Base-by-base conservation (phyloP, 1,140 invertebrate species). In the Lordiphosa collinella region DNA sequence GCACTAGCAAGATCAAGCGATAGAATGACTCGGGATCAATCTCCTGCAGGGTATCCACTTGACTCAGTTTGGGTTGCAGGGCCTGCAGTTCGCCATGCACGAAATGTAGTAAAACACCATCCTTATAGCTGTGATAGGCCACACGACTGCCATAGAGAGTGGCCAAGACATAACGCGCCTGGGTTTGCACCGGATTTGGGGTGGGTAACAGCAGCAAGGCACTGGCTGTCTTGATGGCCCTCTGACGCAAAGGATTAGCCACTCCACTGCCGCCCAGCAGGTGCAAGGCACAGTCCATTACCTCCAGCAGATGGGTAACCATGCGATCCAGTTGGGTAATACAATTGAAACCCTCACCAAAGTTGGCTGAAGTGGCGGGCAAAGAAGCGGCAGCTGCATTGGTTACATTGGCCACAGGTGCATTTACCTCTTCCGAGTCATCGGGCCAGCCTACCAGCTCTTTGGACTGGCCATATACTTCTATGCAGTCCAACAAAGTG, bases 371-470 rank as follows among this genome's bases (percentile, higher is more conserved):
- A 12, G 46, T 48, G 4, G 49, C 49, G 7, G 63, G 43, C 5
- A 50, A 31, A 1, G 60, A 34, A 1, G 54, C 22, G 0, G 41
- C 38, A 11, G 69, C 46, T 0, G 72, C 46, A 0, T 72, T 32
- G 5, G 67, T 36, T 2, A 41, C 55, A 35, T 18, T 53, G 0
- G 53, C 54, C 1, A 38, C 31, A 2, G 50, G 35, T 0, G 38
- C 52, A 4, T 92, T 89, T 25, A 93, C 92, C 60, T 98, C 97
- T 78, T 98, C 97, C 9, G 92, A 93, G 85, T 99, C 97, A 89
- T 99, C 97, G 0, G 97, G 97, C 98, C 97, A 99, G 36, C 97
- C 97, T 90, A 99, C 98, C 0, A 94, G 91, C 87, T 99, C 97
- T 90, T 99, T 99, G 2, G 96, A 96, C 90, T 98, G 98, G 2